Evolutionary conservation across 2,113 vertebrate species (phyloP).

Genomic region (Tricholaema leucomelas): DNA sequence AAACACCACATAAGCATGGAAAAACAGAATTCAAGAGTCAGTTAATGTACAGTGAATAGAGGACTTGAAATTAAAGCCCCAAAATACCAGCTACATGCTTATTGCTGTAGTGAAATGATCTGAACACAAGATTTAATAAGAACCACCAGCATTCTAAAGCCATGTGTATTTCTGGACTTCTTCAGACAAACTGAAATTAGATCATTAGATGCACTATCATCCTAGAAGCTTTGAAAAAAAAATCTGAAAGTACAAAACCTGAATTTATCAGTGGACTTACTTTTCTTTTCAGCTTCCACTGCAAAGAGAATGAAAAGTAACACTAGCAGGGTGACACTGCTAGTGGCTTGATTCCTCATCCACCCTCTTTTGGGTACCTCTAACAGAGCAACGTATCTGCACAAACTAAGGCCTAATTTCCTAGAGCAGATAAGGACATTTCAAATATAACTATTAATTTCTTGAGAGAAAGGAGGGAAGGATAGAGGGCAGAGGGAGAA

Average conservation of each 20-base stretch:
- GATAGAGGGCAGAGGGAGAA: neutral
- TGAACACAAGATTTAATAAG: neutral
- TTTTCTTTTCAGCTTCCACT: neutral
- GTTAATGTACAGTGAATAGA: neutral
- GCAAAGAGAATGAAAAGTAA: neutral
- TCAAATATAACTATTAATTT: neutral
- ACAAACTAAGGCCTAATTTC: neutral
- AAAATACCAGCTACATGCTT: neutral
- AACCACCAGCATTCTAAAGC: neutral
- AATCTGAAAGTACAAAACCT: neutral
- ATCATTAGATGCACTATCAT: neutral
- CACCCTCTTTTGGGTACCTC: neutral
- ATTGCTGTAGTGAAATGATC: neutral
- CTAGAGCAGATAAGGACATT: neutral
- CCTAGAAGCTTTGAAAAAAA: neutral
- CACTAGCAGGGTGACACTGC: neutral
- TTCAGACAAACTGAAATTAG: neutral
- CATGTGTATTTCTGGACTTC: neutral
- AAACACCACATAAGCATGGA: neutral
- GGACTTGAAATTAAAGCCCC: neutral
- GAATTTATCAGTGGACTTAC: neutral
- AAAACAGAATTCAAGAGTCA: neutral
- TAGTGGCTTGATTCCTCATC: neutral
- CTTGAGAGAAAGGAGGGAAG: neutral
- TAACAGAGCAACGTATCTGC: neutral